These are phyloP conservation scores for Drosophila fuyamai DNA, from an alignment of 1,140 invertebrate genomes.

Conservation along the genomic window DNA sequence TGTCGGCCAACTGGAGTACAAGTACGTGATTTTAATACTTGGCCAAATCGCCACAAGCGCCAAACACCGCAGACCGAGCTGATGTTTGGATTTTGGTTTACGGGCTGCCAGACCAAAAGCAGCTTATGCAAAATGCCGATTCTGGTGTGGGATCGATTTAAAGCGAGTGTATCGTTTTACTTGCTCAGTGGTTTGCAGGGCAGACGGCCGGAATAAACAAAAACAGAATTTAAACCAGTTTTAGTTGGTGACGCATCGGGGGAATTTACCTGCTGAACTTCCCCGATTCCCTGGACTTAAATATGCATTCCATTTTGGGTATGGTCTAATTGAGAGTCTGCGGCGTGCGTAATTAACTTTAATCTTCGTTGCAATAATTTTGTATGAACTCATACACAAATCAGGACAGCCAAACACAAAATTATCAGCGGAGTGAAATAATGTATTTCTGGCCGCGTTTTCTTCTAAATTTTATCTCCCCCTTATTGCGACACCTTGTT, in stretches of 20 bases:
- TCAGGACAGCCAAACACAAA: not conserved
- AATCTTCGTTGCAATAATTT: not conserved
- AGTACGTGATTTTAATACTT: slow-evolving; percentile 38
- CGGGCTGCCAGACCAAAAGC: slow-evolving; percentile 37
- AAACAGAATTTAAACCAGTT: slow-evolving; percentile 41
- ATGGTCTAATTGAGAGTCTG: slow-evolving; percentile 25
- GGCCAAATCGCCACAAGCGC: slow-evolving; percentile 38
- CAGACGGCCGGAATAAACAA: slow-evolving; percentile 18
- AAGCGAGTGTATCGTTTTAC: slow-evolving; percentile 23
- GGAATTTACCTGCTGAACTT: slow-evolving; percentile 42
- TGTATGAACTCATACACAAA: not conserved
- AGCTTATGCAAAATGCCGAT: slow-evolving; percentile 55
- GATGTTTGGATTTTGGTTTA: slow-evolving; percentile 58
- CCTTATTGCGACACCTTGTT: slow-evolving; percentile 2
- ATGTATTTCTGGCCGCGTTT: not conserved
- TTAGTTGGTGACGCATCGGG: slow-evolving; percentile 27
- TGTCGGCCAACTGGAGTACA: slow-evolving; percentile 12
- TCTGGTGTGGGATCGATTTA: slow-evolving; percentile 24
- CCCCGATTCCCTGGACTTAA: slow-evolving; percentile 23
- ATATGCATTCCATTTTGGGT: slow-evolving; percentile 8
- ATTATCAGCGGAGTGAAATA: slow-evolving; percentile 5
- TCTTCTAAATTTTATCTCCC: slow-evolving; percentile 4
- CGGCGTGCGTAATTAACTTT: slow-evolving; percentile 25
- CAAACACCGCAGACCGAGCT: slow-evolving; percentile 18
- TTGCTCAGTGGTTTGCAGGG: slow-evolving; percentile 22